Conservation (phyloP, 2,797 vertebrate genomes). For the Rhadinocentrus ornatus region DNA sequence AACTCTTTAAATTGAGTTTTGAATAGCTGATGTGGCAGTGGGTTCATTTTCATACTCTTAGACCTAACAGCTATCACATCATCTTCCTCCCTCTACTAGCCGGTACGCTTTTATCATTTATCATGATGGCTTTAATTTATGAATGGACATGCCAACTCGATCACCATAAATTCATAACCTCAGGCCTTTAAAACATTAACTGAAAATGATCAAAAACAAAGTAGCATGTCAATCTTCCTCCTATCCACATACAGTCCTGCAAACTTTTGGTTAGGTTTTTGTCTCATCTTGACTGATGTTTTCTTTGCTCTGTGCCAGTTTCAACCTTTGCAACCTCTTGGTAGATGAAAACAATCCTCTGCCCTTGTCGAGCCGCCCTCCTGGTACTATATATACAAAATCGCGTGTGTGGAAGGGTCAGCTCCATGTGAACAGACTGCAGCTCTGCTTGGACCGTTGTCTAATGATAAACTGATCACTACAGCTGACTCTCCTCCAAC, state of each 20-base stretch:
- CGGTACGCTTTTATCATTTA: conserved; percentile 26
- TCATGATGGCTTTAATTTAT: conserved; percentile 2
- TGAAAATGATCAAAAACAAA: conserved; percentile 49
- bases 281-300: conserved; percentile 51
- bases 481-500: conserved; percentile 45
- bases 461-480: conserved; percentile 68
- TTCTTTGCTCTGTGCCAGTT: conserved; percentile 25
- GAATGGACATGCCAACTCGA: conserved; percentile 29
- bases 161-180: conserved; percentile 55
- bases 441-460: conserved; percentile 58
- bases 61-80: conserved; percentile 20
- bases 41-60: conserved; percentile 55
- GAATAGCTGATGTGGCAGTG: conserved; percentile 56
- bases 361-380: neutral
- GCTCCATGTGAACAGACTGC: conserved; percentile 42
- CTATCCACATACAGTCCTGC: conserved; percentile 22
- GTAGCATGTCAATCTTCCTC: conserved; percentile 43
- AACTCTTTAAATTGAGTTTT: conserved; percentile 51
- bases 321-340: conserved; percentile 33
- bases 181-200: conserved; percentile 48
- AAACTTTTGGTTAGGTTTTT: conserved; percentile 30
- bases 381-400: conserved; percentile 40
- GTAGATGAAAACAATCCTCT: conserved; percentile 32
- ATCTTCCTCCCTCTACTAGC: conserved; percentile 17
- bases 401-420: conserved; percentile 49